Conservation (phyloP, 2,113 vertebrate genomes). For the Catharus bicknelli region DNA sequence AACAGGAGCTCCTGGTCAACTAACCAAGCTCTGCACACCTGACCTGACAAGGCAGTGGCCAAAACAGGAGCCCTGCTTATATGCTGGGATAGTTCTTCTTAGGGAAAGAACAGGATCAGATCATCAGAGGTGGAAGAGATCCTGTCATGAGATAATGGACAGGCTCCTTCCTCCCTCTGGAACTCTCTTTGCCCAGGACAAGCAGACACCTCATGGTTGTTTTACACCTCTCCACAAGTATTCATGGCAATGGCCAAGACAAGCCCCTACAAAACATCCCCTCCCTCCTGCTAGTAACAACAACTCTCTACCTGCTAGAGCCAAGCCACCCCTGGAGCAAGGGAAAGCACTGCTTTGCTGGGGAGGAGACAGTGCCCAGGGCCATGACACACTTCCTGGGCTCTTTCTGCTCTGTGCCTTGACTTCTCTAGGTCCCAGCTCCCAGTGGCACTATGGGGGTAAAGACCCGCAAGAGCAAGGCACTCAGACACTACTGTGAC, state of each 20-base stretch:
- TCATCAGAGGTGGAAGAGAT: background rate
- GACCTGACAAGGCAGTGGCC: background rate
- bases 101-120: background rate
- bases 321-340: background rate
- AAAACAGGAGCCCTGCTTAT: background rate
- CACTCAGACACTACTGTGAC: accelerated
- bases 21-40: background rate
- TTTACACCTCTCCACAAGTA: background rate
- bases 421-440: background rate
- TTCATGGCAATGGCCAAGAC: background rate
- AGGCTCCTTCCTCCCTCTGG: background rate
- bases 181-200: background rate
- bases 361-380: background rate
- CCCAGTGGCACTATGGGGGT: background rate
- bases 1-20: background rate
- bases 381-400: background rate
- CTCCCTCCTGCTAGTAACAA: background rate
- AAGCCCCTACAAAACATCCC: background rate
- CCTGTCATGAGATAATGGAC: background rate
- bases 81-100: background rate
- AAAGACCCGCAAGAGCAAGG: accelerated
- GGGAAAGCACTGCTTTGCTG: background rate
- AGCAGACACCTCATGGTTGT: background rate
- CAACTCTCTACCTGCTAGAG: background rate
- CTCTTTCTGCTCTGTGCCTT: background rate